These are phyloP conservation scores for Triplophysa tibetana DNA, from an alignment of 2,113 vertebrate species.

Conservation along the genomic window DNA sequence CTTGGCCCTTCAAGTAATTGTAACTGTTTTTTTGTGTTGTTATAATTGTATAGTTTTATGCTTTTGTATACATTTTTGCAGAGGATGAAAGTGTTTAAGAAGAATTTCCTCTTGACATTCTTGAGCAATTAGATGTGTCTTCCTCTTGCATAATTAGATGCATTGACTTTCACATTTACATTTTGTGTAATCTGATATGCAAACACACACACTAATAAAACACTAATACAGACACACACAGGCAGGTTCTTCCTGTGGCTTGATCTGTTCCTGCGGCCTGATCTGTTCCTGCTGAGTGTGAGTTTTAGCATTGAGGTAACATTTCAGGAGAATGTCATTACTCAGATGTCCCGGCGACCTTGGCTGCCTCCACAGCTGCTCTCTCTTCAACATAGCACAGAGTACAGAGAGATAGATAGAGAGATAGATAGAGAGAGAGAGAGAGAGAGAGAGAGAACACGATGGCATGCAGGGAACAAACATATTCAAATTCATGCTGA, in stretches of 20 bases:
- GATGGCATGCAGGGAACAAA: constrained; percentile 52
- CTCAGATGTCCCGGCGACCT: constrained; percentile 66
- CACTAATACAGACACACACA: constrained; percentile 41
- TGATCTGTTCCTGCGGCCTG: constrained; percentile 52
- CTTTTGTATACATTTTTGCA: not conserved
- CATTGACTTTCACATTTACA: not conserved
- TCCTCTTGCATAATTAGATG: not conserved
- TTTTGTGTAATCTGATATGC: not conserved
- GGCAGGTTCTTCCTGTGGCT: constrained; percentile 48
- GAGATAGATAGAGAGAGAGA: constrained; percentile 52
- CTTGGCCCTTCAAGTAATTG: too few species aligned
- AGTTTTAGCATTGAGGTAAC: constrained; percentile 63
- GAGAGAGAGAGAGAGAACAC: constrained; percentile 60
- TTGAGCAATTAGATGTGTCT: not conserved
- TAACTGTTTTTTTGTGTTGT: too few species aligned
- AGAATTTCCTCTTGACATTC: not conserved
- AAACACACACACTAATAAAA: constrained; percentile 45
- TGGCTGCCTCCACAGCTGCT: constrained; percentile 59
- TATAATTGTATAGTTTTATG: too few species aligned
- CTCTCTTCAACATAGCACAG: not conserved
- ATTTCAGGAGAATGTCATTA: constrained; percentile 71
- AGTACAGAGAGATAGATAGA: constrained; percentile 49
- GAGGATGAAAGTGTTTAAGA: constrained; percentile 50
- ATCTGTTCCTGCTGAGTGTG: constrained; percentile 56
- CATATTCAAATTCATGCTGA: constrained; percentile 69